These are phyloP conservation scores for Adelges cooleyi DNA, from an alignment of 1,140 invertebrate genomes.

Conservation along the genomic window DNA sequence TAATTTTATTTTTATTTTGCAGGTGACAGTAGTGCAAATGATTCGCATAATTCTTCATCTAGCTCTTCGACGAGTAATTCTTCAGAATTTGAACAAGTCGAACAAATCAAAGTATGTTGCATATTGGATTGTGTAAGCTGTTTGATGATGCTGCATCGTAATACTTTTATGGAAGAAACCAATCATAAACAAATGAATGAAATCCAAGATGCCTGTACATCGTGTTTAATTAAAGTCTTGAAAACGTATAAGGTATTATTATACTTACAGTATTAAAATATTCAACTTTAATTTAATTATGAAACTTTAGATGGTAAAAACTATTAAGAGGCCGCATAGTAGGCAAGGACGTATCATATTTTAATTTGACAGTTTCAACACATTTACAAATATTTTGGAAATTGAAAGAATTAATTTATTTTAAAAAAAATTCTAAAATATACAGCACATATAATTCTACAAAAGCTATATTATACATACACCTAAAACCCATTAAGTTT, in stretches of 20 bases:
- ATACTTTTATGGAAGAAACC: background rate
- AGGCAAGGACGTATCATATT: no score
- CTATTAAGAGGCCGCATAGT: no score
- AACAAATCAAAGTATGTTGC: background rate
- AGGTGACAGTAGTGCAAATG: background rate
- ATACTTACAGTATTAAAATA: no score
- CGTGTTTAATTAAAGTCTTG: constrained; percentile 1
- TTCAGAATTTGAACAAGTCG: background rate
- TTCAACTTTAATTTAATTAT: no score
- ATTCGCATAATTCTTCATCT: background rate
- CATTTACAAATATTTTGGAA: no score
- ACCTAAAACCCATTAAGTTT: no score
- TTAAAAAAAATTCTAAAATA: no score
- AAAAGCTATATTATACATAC: no score
- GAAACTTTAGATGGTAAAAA: no score
- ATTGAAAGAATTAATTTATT: no score
- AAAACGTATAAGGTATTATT: constrained; percentile 10
- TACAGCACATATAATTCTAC: no score
- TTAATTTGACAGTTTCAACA: no score
- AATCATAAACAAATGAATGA: background rate
- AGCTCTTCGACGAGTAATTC: background rate
- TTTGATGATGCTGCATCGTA: background rate
- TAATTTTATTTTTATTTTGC: background rate
- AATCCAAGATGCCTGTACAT: background rate
- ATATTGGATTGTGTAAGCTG: constrained; percentile 1